phyloP scores from a whole-genome alignment of 1,140 invertebrate genomes.

The Sarcophaga bullata region DNA sequence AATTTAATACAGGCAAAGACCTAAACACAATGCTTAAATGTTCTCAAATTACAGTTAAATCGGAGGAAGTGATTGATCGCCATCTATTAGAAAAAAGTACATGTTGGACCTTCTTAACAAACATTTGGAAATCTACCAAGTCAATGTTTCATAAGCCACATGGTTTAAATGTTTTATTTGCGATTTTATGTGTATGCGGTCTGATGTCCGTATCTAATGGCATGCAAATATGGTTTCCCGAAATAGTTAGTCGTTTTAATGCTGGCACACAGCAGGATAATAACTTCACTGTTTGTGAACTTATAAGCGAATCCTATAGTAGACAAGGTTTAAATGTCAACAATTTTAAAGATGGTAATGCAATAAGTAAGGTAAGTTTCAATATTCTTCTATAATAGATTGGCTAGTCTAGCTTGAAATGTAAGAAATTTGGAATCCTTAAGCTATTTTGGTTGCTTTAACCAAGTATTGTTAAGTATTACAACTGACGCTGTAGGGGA shows the following conservation, averaged over 20 bases:
- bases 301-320: conserved; percentile 48
- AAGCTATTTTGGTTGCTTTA: no score
- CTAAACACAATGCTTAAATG: conserved; percentile 46
- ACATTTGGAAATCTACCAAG: conserved; percentile 57
- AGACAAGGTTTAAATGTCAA: conserved; percentile 37
- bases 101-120: conserved; percentile 53
- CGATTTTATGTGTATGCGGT: conserved; percentile 57
- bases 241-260: conserved; percentile 64
- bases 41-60: conserved; percentile 50
- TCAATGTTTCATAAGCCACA: conserved; percentile 63
- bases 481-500: no score
- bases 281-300: conserved; percentile 54
- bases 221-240: conserved; percentile 65
- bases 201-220: conserved; percentile 65
- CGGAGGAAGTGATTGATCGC: conserved; percentile 51
- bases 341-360: neutral
- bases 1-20: conserved; percentile 66
- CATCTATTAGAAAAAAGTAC: conserved; percentile 46
- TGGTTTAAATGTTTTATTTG: conserved; percentile 57
- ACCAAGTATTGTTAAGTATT: no score
- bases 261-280: conserved; percentile 44
- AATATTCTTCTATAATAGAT: no score
- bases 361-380: neutral
- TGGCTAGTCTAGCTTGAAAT: no score
- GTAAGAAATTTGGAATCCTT: no score